phyloP scores from a whole-genome alignment of 2,797 vertebrate species.

The Dendrocincla fuliginosa region DNA sequence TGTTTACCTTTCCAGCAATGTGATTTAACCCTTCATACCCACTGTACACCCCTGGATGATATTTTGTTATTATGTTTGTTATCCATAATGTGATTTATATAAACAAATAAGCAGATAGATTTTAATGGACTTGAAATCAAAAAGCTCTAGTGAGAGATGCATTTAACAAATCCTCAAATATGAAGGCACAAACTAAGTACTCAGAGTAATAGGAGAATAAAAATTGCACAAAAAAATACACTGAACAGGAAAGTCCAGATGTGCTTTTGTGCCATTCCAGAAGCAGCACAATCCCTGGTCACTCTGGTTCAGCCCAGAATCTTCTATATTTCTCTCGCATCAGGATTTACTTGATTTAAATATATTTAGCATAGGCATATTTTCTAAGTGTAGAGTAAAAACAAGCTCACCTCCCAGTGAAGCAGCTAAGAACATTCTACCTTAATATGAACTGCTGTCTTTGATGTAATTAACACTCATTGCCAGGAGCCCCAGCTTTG shows the following conservation, averaged over 20 bases:
- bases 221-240: background rate
- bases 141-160: background rate
- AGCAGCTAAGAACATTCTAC: background rate
- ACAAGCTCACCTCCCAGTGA: background rate
- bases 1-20: fast-evolving
- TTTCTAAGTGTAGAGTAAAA: background rate
- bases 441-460: background rate
- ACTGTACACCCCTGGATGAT: background rate
- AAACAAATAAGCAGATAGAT: background rate
- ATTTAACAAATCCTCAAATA: background rate
- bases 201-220: background rate
- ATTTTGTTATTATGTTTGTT: background rate
- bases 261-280: background rate
- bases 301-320: background rate
- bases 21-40: background rate
- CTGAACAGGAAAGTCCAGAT: background rate
- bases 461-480: background rate
- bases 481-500: background rate
- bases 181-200: background rate
- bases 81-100: background rate
- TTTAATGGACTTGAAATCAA: background rate
- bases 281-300: background rate
- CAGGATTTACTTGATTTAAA: background rate
- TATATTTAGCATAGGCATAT: background rate
- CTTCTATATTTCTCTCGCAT: background rate